These are phyloP conservation scores for Monarcha castaneiventris DNA, from an alignment of 2,113 vertebrate species.

Conservation along the genomic window DNA sequence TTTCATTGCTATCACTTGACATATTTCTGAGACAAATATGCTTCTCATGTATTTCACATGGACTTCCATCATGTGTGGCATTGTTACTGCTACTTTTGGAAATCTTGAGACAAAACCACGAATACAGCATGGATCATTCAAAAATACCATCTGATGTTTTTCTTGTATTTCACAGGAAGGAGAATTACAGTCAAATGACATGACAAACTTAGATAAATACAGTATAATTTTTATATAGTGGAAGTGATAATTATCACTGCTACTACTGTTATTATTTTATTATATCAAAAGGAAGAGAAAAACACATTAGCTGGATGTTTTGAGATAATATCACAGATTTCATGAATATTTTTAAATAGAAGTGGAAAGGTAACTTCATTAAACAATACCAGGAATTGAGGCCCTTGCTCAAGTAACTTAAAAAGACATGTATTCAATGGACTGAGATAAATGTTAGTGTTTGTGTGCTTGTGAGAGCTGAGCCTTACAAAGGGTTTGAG, in stretches of 20 bases:
- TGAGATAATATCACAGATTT: background rate
- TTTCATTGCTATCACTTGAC: background rate
- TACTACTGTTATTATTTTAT: background rate
- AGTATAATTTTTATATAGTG: background rate
- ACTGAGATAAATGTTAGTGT: background rate
- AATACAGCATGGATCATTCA: background rate
- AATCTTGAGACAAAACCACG: background rate
- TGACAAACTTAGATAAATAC: background rate
- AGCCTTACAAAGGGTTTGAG: background rate
- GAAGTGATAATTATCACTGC: background rate
- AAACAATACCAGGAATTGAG: background rate
- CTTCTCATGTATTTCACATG: background rate
- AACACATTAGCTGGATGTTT: background rate
- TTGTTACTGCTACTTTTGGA: background rate
- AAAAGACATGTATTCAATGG: rapidly evolving
- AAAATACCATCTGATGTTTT: background rate
- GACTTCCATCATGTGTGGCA: background rate
- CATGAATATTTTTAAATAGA: background rate
- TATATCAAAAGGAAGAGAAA: background rate
- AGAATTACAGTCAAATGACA: background rate
- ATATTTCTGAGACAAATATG: background rate
- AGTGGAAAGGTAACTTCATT: background rate
- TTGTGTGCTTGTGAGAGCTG: background rate
- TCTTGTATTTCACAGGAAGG: background rate
- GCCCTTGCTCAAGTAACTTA: background rate